A percentile compares a stretch with the other conserved stretches of the same genome.
phyloP scores from a whole-genome alignment of 2,797 vertebrate species.

The Pseudochirops cupreus region DNA sequence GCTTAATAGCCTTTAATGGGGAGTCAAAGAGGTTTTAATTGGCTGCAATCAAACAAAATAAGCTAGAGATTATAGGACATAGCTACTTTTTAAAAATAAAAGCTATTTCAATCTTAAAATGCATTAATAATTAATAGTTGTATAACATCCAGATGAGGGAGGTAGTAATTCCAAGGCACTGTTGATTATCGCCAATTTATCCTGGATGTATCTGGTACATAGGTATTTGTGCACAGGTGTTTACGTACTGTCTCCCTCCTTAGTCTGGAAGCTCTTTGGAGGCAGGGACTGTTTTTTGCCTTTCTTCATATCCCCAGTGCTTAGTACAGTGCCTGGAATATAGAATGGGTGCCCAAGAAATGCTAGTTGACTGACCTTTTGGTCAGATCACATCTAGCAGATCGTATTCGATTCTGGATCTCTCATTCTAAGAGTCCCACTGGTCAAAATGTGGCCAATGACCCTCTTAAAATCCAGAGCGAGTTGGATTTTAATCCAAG shows the following conservation, averaged over 20 bases:
- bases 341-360: neutral
- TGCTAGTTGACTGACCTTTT: neutral
- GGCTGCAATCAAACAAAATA: neutral
- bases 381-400: neutral
- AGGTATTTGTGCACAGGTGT: neutral
- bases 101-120: neutral
- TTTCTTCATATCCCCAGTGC: neutral
- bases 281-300: neutral
- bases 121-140: neutral
- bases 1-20: neutral
- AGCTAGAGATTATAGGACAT: neutral
- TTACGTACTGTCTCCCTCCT: neutral
- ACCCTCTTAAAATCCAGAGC: neutral
- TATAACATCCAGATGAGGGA: neutral
- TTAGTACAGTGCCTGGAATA: neutral
- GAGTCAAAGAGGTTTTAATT: neutral
- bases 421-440: neutral
- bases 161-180: neutral
- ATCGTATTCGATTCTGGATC: neutral
- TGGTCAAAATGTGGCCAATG: neutral
- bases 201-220: neutral
- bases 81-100: neutral
- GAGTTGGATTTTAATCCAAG: neutral
- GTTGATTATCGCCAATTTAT: neutral
- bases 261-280: neutral